Evolutionary conservation across 2,113 vertebrate genomes (phyloP).

Genomic region (Mesocricetus auratus): DNA sequence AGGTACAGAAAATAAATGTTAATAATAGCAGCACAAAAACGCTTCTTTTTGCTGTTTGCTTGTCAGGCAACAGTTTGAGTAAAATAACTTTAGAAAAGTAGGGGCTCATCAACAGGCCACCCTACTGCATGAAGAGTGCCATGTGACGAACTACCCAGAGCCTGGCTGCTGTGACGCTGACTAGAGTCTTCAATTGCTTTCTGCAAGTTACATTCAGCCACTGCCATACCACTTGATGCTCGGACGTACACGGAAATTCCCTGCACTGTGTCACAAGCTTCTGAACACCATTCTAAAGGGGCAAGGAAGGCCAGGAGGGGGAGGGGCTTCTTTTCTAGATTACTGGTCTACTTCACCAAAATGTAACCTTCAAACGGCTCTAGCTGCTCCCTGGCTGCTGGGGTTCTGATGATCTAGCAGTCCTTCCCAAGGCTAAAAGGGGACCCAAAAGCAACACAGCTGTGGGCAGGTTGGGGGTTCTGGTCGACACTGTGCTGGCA

Average conservation of each 20-base stretch:
- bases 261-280: slow-evolving; percentile 45
- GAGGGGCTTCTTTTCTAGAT: neutral
- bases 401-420: neutral
- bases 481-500: slow-evolving; percentile 52
- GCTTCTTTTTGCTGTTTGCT: slow-evolving; percentile 76
- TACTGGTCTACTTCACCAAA: slow-evolving; percentile 38
- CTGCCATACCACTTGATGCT: slow-evolving; percentile 80
- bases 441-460: slow-evolving; percentile 64
- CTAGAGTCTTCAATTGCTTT: slow-evolving; percentile 77
- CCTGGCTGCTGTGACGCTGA: slow-evolving; percentile 81
- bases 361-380: slow-evolving; percentile 34
- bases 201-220: slow-evolving; percentile 85
- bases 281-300: slow-evolving; percentile 58
- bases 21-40: slow-evolving; percentile 88
- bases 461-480: neutral
- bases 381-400: neutral
- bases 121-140: slow-evolving; percentile 70
- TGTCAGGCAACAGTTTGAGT: slow-evolving; percentile 82
- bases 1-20: slow-evolving; percentile 87
- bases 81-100: slow-evolving; percentile 85
- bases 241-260: slow-evolving; percentile 59
- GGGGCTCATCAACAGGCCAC: slow-evolving; percentile 64
- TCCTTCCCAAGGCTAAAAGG: slow-evolving; percentile 69
- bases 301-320: slow-evolving; percentile 18
- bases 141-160: slow-evolving; percentile 72